Conservation (phyloP, 2,888 invertebrate genomes). For the Operophtera brumata region DNA sequence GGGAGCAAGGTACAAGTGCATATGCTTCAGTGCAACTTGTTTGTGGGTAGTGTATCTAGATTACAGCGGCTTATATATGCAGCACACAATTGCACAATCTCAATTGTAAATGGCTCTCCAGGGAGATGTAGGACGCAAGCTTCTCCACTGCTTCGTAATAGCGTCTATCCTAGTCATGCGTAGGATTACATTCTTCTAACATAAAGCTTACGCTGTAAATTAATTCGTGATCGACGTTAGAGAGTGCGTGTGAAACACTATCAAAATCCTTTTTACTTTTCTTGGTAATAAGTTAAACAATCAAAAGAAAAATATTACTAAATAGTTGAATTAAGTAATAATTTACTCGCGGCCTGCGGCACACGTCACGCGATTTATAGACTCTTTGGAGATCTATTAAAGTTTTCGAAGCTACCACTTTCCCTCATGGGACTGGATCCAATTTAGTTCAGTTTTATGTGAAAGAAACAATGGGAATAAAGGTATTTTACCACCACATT, state of each 20-base stretch:
- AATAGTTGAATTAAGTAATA: conserved; percentile 43
- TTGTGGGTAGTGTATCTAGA: conserved; percentile 42
- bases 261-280: conserved; percentile 43
- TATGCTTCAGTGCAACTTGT: conserved; percentile 36
- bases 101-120: conserved; percentile 43
- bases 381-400: conserved; percentile 45
- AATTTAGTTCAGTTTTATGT: conserved; percentile 24
- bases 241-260: conserved; percentile 38
- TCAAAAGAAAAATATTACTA: conserved; percentile 36
- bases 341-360: conserved; percentile 44
- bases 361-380: conserved; percentile 46
- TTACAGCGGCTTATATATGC: conserved; percentile 54
- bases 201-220: conserved; percentile 15
- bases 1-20: conserved; percentile 37
- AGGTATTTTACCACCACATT: conserved; percentile 34
- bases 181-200: conserved; percentile 19
- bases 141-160: conserved; percentile 36
- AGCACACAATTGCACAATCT: conserved; percentile 57
- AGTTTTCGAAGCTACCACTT: conserved; percentile 40
- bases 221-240: conserved; percentile 29
- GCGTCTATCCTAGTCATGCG: conserved; percentile 24
- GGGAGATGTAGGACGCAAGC: conserved; percentile 39
- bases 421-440: conserved; percentile 34
- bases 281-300: conserved; percentile 32
- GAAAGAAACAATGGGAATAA: conserved; percentile 30